phyloP scores from a whole-genome alignment of 2,797 vertebrate species.

The Luscinia megarhynchos region DNA sequence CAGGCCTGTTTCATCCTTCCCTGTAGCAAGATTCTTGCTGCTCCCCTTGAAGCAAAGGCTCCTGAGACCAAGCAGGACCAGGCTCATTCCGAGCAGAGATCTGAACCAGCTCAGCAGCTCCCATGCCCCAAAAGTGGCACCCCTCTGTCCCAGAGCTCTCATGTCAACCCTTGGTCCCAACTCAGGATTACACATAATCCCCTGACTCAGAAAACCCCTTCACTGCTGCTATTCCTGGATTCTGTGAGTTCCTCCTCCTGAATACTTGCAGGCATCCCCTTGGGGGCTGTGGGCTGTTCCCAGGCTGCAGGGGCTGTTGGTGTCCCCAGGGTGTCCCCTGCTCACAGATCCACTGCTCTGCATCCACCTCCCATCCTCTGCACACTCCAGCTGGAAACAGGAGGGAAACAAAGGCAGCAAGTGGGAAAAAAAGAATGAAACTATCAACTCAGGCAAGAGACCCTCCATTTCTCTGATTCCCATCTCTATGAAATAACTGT shows the following conservation, averaged over 20 bases:
- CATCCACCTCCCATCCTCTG: background rate
- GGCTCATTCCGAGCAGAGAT: accelerated
- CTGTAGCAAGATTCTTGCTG: background rate
- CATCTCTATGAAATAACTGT: background rate
- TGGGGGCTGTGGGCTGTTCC: too few relatives aligned
- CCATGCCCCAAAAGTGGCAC: accelerated
- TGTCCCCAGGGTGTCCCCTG: background rate
- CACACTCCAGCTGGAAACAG: background rate
- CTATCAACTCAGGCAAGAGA: background rate
- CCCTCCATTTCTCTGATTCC: background rate
- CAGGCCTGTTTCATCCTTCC: background rate
- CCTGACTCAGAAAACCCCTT: background rate
- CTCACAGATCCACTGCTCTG: background rate
- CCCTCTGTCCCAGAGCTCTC: background rate
- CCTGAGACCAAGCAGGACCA: background rate
- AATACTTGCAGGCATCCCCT: background rate
- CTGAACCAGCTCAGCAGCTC: background rate
- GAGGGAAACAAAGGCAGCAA: background rate
- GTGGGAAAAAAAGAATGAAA: background rate
- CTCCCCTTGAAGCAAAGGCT: background rate
- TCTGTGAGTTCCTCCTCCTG: background rate
- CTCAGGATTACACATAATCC: background rate
- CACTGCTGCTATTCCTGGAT: background rate
- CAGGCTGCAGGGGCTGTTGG: background rate
- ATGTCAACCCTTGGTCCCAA: background rate